These are phyloP conservation scores for Margaritifera margaritifera DNA, from an alignment of 2,888 invertebrate species.

Conservation along the genomic window DNA sequence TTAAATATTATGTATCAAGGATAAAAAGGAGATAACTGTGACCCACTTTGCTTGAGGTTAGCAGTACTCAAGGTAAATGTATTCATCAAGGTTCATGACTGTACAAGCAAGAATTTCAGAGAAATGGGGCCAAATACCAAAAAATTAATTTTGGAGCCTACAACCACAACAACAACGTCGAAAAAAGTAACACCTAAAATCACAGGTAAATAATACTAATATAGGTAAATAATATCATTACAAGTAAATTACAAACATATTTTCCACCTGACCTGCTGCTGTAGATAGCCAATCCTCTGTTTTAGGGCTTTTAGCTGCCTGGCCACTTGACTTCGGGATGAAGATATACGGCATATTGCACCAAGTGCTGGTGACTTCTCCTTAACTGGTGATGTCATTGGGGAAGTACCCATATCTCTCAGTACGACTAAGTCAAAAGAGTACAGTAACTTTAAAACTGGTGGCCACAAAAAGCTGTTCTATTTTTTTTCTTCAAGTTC, in stretches of 20 bases:
- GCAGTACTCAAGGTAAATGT: too few species aligned
- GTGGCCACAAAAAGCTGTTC: too few species aligned
- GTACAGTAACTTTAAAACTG: background rate
- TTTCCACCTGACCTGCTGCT: conserved; percentile 56
- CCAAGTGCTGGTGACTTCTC: conserved; percentile 18
- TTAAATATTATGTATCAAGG: too few species aligned
- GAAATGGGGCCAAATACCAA: background rate
- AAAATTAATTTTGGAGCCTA: background rate
- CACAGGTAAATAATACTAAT: background rate
- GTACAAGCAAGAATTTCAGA: too few species aligned
- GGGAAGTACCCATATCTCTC: conserved; percentile 55
- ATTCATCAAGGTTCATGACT: too few species aligned
- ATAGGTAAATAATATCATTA: background rate
- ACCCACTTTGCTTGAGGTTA: too few species aligned
- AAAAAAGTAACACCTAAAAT: too few species aligned
- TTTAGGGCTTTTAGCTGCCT: conserved; percentile 54
- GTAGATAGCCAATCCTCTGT: conserved; percentile 60
- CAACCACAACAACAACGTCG: background rate
- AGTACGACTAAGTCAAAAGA: conserved; percentile 25
- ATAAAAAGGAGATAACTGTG: too few species aligned
- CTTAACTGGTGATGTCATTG: conserved; percentile 26
- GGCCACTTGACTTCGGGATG: conserved; percentile 29
- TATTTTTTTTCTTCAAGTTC: too few species aligned
- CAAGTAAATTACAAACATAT: background rate
- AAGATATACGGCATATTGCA: conserved; percentile 20